Base-by-base conservation (phyloP, 2,113 vertebrate genomes). In the Baryphthengus martii region DNA sequence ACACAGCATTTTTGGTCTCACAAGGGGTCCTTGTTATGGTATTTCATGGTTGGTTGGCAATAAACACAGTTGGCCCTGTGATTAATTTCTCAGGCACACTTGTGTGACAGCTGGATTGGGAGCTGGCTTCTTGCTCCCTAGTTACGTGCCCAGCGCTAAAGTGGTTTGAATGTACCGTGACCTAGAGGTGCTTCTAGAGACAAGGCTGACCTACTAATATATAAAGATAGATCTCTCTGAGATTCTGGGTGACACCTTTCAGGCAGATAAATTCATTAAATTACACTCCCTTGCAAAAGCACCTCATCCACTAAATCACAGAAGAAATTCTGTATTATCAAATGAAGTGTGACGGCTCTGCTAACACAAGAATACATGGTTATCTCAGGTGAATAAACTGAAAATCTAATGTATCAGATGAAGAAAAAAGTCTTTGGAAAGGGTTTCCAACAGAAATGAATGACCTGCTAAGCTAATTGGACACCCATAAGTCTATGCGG, bases 271-370 rank as follows among this genome's bases (percentile, higher is more conserved):
- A 94, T 85, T 91, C 76, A 72, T 96, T 90, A 75, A 55, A 65
- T 72, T 78, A 76, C 24, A 31, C 7, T 84, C 81, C 62, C 66
- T 93, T 79, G 71, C 74, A 88, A 94, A 95, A 68, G 23, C n/a
- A 88, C 70, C 47, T 85, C 65, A 75, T 58, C 59, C 67, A 73
- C 80, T 88, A 90, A 85, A 50, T 18, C 56, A 86, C 94, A 68
- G 76, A 92, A 91, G 56, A 91, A 96, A 89, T 78, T 86, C 87
- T 85, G 47, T 90, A 81, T 92, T 89, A 88, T 72, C 70, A 89
- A 96, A 95, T 96, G 73, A 91, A 92, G 71, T 68, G 81, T 94
- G 95, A 91, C 94, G 96, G 84, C 77, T 88, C 71, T 80, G 70
- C 84, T 95, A 95, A 84, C 67, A 72, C 40, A 59, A 80, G 80